Conservation (phyloP, 2,113 vertebrate species). For the Tricholaema leucomelas region DNA sequence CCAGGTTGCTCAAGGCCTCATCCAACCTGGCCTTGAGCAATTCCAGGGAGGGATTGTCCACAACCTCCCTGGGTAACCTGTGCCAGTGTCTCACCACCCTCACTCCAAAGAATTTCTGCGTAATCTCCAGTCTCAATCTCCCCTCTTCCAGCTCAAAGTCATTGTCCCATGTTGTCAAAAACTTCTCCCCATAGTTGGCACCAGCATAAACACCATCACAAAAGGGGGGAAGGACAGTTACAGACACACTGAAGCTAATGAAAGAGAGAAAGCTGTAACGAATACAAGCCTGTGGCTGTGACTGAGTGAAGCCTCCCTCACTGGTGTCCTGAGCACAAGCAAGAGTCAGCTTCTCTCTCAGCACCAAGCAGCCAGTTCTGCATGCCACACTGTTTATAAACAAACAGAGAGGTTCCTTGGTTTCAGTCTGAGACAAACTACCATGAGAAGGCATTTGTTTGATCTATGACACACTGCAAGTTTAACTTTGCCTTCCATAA, state of each 20-base stretch:
- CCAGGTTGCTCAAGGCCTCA: no score
- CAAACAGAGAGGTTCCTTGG: not conserved
- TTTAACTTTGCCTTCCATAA: not conserved
- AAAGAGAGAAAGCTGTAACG: not conserved
- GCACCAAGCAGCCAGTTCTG: not conserved
- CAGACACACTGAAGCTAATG: not conserved
- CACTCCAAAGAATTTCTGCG: no score
- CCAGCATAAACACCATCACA: not conserved
- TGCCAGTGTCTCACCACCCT: no score
- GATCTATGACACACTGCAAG: not conserved
- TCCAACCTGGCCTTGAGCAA: no score
- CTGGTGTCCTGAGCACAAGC: not conserved
- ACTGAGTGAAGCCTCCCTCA: not conserved
- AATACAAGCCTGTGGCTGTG: no score
- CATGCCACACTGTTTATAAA: fast-evolving
- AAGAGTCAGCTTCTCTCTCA: not conserved
- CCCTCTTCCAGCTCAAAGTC: no score
- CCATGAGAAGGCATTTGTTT: not conserved
- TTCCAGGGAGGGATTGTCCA: no score
- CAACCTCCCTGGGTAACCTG: no score
- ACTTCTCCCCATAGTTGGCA: not conserved
- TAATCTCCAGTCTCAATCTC: no score
- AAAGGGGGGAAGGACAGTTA: not conserved
- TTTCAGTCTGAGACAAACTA: not conserved
- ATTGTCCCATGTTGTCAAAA: no score